Evolutionary conservation across 2,888 invertebrate genomes (phyloP), one percentile per base, ranked within the genome.

Genomic region (Piscicola geometra): DNA sequence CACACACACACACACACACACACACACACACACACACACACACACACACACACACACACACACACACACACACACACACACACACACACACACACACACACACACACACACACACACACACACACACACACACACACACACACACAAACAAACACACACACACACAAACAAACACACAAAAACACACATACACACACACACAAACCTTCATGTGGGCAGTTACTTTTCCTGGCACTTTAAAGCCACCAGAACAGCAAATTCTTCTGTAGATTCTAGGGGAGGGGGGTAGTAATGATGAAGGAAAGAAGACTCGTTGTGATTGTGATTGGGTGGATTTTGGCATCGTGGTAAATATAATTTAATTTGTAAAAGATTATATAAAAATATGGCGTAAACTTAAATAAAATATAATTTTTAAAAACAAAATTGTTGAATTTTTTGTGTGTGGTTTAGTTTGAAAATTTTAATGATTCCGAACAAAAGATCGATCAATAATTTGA

Each of bases 221-320:
- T 30, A 76, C 71, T 33, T 76, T 76, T 25, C 71, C 50, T 25
- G 76, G 76, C 18, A 76, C 66, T 28, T 71, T 36, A 41, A 70
- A 64, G 1, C 76, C 76, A 5, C 52, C 66, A 36, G 56, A 69
- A 41, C 66, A 47, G 32, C 71, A 76, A n/a, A 76, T 71, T 21
- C 76, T 41, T 30, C 76, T 32, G 66, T 76, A 76, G 47, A 76
- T 76, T 36, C 76, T 76, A 30, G 28, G 30, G 56, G 18, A 56
- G 35, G 18, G n/a, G 3, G 5, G n/a, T 12, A n/a, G n/a, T n/a
- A n/a, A n/a, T n/a, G n/a, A n/a, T n/a, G n/a, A n/a, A n/a, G n/a
- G n/a, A n/a, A n/a, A n/a, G n/a, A n/a, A n/a, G n/a, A n/a, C n/a
- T n/a, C n/a, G n/a, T n/a, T n/a, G n/a, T n/a, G n/a, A n/a, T n/a